phyloP scores from a whole-genome alignment of 1,140 invertebrate genomes.

The Microplitis demolitor region DNA sequence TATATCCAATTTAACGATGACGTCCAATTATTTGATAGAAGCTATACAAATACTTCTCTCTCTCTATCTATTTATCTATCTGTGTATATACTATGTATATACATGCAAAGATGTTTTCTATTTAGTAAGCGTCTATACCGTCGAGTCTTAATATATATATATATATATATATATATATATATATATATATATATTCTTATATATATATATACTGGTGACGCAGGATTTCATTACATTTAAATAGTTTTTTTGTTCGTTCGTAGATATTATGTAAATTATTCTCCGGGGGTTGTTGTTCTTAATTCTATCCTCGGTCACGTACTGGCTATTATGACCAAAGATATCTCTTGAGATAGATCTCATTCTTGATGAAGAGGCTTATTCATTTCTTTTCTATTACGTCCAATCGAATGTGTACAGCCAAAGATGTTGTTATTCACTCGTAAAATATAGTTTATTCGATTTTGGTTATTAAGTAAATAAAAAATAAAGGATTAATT shows the following conservation, averaged over 20 bases:
- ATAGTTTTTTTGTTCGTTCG: slow-evolving; percentile 25
- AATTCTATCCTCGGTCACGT: slow-evolving; percentile 43
- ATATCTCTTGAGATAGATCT: slow-evolving; percentile 40
- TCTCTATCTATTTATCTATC: too few species aligned
- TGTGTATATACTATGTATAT: neutral
- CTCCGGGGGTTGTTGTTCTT: slow-evolving; percentile 26
- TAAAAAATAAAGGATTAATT: too few species aligned
- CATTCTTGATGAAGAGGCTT: slow-evolving; percentile 36
- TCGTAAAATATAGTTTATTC: too few species aligned
- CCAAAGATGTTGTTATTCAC: too few species aligned
- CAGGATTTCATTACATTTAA: slow-evolving; percentile 36
- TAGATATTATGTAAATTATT: slow-evolving; percentile 49
- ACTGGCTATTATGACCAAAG: slow-evolving; percentile 43
- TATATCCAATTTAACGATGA: too few species aligned
- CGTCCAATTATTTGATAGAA: too few species aligned
- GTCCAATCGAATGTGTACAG: too few species aligned
- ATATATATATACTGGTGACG: slow-evolving; percentile 10
- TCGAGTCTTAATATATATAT: too few species aligned
- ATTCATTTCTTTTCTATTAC: too few species aligned
- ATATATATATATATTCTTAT: slow-evolving; percentile 3
- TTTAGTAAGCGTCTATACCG: neutral
- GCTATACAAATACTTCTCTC: too few species aligned
- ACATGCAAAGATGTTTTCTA: neutral
- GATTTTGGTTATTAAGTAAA: too few species aligned
- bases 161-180: too few species aligned